Evolutionary conservation across 2,113 vertebrate species (phyloP).

Genomic region (Barnardius zonarius): DNA sequence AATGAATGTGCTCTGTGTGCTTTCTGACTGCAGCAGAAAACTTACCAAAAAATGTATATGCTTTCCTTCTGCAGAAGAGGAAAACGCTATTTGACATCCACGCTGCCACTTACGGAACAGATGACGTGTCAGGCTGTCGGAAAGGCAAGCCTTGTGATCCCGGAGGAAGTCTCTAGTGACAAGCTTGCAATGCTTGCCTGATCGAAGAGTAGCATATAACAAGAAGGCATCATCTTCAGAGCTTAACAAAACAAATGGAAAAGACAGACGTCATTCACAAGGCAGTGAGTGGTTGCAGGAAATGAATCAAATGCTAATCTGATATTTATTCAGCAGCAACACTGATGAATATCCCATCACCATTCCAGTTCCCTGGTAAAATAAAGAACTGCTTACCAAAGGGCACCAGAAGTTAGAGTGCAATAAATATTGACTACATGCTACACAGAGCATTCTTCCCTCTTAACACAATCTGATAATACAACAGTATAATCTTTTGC

Average conservation of each 20-base stretch:
- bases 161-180: conserved; percentile 91
- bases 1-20: background rate
- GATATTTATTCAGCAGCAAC: background rate
- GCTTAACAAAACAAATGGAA: conserved; percentile 68
- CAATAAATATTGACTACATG: background rate
- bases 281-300: background rate
- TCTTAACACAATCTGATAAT: background rate
- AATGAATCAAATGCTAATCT: conserved; percentile 11
- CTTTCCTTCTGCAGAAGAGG: conserved; percentile 9
- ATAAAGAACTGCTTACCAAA: background rate
- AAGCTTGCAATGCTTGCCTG: conserved; percentile 89
- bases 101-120: conserved; percentile 98
- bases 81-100: conserved; percentile 85
- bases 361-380: background rate
- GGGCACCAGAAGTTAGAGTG: background rate
- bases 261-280: background rate
- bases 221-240: conserved; percentile 94
- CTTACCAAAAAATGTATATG: conserved; percentile 83
- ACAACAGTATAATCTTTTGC: background rate
- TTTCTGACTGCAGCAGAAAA: background rate
- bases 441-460: background rate
- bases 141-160: conserved; percentile 93
- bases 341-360: background rate
- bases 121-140: conserved; percentile 69
- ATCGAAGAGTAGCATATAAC: conserved; percentile 88